phyloP scores from a whole-genome alignment of 2,797 vertebrate genomes.

The Coranthus polyacanthus region DNA sequence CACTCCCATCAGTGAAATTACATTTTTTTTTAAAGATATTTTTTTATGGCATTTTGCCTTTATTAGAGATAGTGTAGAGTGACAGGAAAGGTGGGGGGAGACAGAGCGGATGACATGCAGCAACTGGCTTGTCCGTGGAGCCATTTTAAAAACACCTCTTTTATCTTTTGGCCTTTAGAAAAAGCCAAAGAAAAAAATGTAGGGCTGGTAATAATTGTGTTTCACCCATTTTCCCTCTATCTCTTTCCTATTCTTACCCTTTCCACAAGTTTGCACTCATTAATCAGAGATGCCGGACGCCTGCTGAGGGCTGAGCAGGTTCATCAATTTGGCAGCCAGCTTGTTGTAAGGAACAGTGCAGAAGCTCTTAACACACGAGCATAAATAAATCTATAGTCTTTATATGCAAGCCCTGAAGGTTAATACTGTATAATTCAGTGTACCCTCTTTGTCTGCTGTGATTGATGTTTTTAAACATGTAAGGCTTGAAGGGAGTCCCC shows the following conservation, averaged over 20 bases:
- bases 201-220: conserved; percentile 79
- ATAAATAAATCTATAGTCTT: conserved; percentile 95
- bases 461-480: conserved; percentile 94
- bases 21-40: too few species aligned
- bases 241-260: conserved; percentile 80
- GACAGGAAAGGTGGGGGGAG: too few species aligned
- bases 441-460: conserved; percentile 93
- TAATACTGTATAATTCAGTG: conserved; percentile 97
- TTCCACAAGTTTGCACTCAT: conserved; percentile 89
- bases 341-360: conserved; percentile 89
- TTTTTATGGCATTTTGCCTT: too few species aligned
- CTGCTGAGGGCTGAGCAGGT: conserved; percentile 93
- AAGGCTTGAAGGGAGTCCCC: conserved; percentile 88
- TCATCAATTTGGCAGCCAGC: conserved; percentile 93
- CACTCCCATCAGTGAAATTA: too few species aligned
- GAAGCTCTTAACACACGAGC: conserved; percentile 89
- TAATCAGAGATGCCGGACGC: conserved; percentile 91
- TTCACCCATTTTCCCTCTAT: conserved; percentile 78
- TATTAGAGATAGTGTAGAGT: too few species aligned
- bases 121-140: too few species aligned
- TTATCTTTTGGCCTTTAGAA: conserved; percentile 25
- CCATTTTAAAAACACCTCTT: background rate
- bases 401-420: conserved; percentile 96
- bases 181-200: conserved; percentile 11
- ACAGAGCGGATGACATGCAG: too few species aligned